Percentiles rank a stretch among this genome's conserved stretches.
Evolutionary conservation across 1,140 invertebrate species (phyloP).

Genomic region (Temnothorax curvispinosus): DNA sequence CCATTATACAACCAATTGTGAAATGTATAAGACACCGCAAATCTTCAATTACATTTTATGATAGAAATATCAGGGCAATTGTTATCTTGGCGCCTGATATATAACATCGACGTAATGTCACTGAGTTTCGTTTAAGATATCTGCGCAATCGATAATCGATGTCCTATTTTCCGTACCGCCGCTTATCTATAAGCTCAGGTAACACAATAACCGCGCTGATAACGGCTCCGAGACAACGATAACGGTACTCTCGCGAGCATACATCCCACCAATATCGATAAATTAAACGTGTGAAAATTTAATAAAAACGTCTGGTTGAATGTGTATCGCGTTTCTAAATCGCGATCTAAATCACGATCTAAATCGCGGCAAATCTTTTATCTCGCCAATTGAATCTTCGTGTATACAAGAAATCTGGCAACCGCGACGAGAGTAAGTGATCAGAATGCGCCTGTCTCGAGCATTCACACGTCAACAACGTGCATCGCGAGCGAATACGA

Average conservation of each 20-base stretch:
- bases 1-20: background rate
- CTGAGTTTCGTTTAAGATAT: constrained; percentile 37
- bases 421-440: constrained; percentile 11
- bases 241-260: background rate
- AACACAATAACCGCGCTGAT: constrained; percentile 34
- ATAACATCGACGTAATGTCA: constrained; percentile 23
- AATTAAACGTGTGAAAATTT: background rate
- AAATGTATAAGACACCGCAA: background rate
- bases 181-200: constrained; percentile 33
- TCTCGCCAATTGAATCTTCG: background rate
- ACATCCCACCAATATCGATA: background rate
- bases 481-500: background rate
- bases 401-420: background rate
- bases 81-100: constrained; percentile 15
- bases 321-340: background rate
- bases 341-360: background rate
- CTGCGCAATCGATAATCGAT: constrained; percentile 42
- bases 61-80: background rate
- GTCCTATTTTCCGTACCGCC: constrained; percentile 26
- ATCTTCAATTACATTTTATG: background rate
- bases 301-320: background rate
- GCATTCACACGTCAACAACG: background rate
- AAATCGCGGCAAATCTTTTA: background rate
- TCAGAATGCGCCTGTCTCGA: background rate
- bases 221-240: background rate